These are phyloP conservation scores for Xiphias gladius DNA, from an alignment of 2,113 vertebrate genomes.

Conservation along the genomic window DNA sequence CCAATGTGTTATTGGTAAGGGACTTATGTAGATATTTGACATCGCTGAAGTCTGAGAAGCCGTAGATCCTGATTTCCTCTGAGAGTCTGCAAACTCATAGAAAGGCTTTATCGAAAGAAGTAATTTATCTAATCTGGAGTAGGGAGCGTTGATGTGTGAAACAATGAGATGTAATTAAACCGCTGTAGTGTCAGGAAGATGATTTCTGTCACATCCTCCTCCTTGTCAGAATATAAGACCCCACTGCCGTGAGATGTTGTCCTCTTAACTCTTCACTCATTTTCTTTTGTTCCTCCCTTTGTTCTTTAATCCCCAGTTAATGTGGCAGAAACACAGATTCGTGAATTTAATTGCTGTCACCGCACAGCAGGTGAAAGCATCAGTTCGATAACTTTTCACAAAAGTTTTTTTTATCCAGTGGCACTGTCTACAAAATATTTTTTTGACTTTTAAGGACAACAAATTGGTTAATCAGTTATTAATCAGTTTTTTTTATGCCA, in stretches of 20 bases:
- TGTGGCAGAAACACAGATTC: slow-evolving; percentile 56
- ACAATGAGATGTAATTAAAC: slow-evolving; percentile 65
- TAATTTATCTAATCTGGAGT: slow-evolving; percentile 67
- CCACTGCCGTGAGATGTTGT: slow-evolving; percentile 32
- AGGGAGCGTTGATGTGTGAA: slow-evolving; percentile 56
- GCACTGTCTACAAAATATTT: not conserved
- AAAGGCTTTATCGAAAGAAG: slow-evolving; percentile 63
- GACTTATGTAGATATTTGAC: slow-evolving; percentile 62
- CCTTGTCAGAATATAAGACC: slow-evolving; percentile 61
- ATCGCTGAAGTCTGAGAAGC: slow-evolving; percentile 30
- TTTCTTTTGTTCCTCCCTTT: slow-evolving; percentile 56
- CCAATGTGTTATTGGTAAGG: slow-evolving; percentile 31
- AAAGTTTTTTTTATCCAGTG: slow-evolving; percentile 4
- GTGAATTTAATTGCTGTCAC: slow-evolving; percentile 61
- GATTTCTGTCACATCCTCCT: slow-evolving; percentile 56
- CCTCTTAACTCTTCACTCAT: slow-evolving; percentile 22
- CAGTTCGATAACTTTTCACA: slow-evolving; percentile 19
- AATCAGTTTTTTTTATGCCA: not conserved
- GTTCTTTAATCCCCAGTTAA: slow-evolving; percentile 49
- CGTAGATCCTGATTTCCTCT: slow-evolving; percentile 41
- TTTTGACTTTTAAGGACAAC: not conserved
- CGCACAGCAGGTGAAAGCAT: slow-evolving; percentile 17
- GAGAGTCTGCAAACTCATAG: slow-evolving; percentile 52
- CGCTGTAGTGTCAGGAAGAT: slow-evolving; percentile 53
- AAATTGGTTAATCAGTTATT: not conserved